Base-by-base conservation (phyloP, 1,140 invertebrate species). In the Rhopalosiphum maidis region DNA sequence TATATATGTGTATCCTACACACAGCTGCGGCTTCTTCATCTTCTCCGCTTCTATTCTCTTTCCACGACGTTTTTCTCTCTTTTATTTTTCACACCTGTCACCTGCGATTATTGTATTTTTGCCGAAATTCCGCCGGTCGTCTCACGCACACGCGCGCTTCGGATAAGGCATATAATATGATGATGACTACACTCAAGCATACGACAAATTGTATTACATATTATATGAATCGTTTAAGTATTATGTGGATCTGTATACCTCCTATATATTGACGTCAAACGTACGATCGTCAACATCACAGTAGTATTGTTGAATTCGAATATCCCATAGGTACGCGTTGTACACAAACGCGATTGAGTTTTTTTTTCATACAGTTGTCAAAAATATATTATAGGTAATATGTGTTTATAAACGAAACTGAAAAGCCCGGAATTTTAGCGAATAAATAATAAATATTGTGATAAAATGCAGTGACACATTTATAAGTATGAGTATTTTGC, bases 1-100 rank as follows among this genome's bases (percentile, higher is more conserved):
- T n/a, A 68, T n/a, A 68, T 60, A 60, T 30, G 30, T 4, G 30
- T 77, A n/a, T 68, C n/a, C 46, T 48, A 85, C 77, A 41, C 82
- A 86, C 91, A 93, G 91, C 91, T 93, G 91, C 91, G 82, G 91
- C 91, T 55, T 86, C 90, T 83, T 91, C 41, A 60, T 25, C 91
- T 85, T 85, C 43, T 46, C 6, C 89, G 55, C 5, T 60, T 55
- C 55, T 77, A 35, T 77, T 77, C 60, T 18, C 30, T 77, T 77
- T 77, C 60, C 5, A n/a, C 60, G 60, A 77, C n/a, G 60, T n/a
- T 77, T 18, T n/a, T 18, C 60, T 77, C 60, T 77, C 3, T 88
- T 46, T 43, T 43, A 43, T 46, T 35, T 54, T 89, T 85, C 91
- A 85, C 91, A 93, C 91, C 91, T 93, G 91, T 93, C 91, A 85